phyloP scores from a whole-genome alignment of 2,797 vertebrate species.

The Gallinago stenura region DNA sequence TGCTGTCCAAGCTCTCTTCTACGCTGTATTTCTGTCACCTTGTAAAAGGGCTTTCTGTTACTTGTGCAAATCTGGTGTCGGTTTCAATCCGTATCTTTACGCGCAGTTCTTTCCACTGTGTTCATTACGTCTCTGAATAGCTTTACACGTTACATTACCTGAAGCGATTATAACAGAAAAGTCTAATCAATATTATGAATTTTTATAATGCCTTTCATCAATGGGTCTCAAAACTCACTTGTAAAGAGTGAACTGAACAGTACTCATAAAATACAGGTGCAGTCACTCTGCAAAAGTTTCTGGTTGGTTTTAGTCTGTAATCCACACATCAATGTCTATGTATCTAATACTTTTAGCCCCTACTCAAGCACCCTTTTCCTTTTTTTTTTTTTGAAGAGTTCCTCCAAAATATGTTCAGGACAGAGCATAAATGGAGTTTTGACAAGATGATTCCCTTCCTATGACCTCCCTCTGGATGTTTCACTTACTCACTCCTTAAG shows the following conservation, averaged over 20 bases:
- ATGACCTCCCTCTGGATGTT: background rate
- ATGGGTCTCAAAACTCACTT: background rate
- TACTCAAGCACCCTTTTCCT: background rate
- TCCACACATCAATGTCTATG: background rate
- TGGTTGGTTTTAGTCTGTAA: background rate
- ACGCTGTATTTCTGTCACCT: background rate
- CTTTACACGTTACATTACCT: background rate
- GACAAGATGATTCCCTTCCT: background rate
- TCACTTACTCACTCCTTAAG: background rate
- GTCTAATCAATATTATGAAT: background rate
- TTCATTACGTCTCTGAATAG: background rate
- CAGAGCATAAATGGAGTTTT: background rate
- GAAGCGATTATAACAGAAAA: constrained; percentile 14
- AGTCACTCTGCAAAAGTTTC: background rate
- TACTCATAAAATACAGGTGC: background rate
- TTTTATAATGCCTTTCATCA: background rate
- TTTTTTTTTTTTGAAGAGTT: background rate
- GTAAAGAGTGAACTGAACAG: background rate
- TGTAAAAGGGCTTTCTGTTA: background rate
- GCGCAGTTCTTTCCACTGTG: background rate
- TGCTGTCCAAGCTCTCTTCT: background rate
- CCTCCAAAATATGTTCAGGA: background rate
- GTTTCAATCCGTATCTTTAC: constrained; percentile 4
- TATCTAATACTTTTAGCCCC: background rate
- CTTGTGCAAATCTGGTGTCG: background rate